Evolutionary conservation across 2,797 vertebrate genomes (phyloP).

Genomic region (Clarias laeviceps): DNA sequence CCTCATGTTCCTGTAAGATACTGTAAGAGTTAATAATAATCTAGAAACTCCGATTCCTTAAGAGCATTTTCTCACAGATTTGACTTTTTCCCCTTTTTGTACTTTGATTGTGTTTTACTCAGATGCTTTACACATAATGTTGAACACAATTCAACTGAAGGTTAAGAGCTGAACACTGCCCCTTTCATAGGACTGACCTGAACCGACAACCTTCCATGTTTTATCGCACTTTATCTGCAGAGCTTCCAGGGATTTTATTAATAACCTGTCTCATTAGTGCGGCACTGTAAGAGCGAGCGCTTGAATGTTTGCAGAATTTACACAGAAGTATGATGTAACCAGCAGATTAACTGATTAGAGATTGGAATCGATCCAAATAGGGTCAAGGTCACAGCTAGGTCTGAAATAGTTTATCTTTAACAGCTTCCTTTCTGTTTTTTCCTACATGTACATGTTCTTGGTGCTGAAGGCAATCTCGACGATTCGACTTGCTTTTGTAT

Average conservation of each 20-base stretch:
- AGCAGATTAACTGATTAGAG: not conserved
- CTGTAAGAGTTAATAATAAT: not conserved
- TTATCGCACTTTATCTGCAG: not conserved
- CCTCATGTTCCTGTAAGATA: no score
- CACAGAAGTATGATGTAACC: not conserved
- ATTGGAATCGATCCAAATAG: not conserved
- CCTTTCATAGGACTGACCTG: not conserved
- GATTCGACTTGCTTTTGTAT: not conserved
- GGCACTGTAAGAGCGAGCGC: not conserved
- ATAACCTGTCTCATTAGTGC: not conserved
- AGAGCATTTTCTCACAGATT: not conserved
- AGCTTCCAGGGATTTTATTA: not conserved
- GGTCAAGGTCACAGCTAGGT: not conserved
- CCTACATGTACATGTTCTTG: not conserved
- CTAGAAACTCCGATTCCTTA: not conserved
- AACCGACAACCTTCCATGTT: not conserved
- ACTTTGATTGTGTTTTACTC: not conserved
- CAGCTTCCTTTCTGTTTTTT: not conserved
- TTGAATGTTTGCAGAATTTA: not conserved
- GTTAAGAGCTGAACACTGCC: not conserved
- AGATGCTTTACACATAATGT: not conserved
- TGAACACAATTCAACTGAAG: not conserved
- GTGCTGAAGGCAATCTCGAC: no score
- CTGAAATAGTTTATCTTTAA: not conserved
- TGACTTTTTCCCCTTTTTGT: not conserved